Evolutionary conservation across 2,888 invertebrate species (phyloP), one percentile per base, ranked within the genome.

Genomic region (Spodoptera picta): DNA sequence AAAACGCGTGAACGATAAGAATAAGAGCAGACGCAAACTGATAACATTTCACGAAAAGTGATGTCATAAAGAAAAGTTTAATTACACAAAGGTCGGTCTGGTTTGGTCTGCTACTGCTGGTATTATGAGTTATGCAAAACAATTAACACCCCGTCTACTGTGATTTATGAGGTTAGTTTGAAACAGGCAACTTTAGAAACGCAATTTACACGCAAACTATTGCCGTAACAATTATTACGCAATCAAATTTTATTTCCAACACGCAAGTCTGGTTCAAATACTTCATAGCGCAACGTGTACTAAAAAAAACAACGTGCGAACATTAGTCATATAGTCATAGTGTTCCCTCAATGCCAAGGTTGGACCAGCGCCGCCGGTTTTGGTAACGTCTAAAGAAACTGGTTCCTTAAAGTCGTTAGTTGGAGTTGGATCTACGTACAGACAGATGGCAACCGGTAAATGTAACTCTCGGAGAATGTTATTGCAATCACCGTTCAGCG

Each of bases 321-420:
- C 69, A 84, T 92, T 90, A 90, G 86, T 91, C 92, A 91, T 82
- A 83, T 90, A 90, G 86, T 91, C 92, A 91, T 82, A 83, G 84
- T 75, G 83, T 83, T 86, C 81, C 84, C 85, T 83, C 94, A 93
- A 90, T 93, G 93, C 92, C 93, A 93, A 93, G 93, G 93, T 87
- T 88, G 86, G 73, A 67, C 73, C 73, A 77, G 73, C 73, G 70
- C n/a, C 50, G 76, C 60, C 81, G 72, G 81, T 83, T 89, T 89
- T 84, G 83, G 86, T 84, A 77, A 80, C 69, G 68, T 76, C 81
- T 49, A 79, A 76, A 77, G 69, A 82, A 92, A 92, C 92, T 83
- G 88, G 92, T 91, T 89, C 80, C 67, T 72, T 64, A 65, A 72
- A 80, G 84, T 89, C 87, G 89, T 88, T 88, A 65, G 62, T 67